phyloP scores from a whole-genome alignment of 2,113 vertebrate species.

The Trogon melanurus region DNA sequence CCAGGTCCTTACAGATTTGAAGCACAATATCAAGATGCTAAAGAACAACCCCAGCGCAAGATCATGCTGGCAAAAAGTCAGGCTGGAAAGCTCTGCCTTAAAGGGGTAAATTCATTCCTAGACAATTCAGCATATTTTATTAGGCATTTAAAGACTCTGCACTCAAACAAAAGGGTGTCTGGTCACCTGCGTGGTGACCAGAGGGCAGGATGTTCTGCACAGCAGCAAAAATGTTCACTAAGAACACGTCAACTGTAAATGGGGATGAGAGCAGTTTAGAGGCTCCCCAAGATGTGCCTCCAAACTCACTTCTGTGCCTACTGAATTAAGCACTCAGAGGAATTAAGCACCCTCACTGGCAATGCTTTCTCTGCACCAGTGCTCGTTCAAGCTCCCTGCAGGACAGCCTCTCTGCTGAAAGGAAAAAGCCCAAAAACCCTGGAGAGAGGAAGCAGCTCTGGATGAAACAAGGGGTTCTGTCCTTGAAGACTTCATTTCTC shows the following conservation, averaged over 20 bases:
- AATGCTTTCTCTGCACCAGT: background rate
- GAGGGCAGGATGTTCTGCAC: background rate
- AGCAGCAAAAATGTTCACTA: background rate
- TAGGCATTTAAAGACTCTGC: background rate
- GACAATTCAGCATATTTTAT: background rate
- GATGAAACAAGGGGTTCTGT: background rate
- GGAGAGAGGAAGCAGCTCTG: background rate
- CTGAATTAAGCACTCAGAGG: accelerated
- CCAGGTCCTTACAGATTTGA: background rate
- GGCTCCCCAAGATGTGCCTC: background rate
- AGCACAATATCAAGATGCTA: background rate
- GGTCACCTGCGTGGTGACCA: background rate
- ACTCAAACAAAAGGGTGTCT: background rate
- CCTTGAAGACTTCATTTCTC: background rate
- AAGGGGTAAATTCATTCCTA: background rate
- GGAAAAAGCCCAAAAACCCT: background rate
- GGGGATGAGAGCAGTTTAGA: background rate
- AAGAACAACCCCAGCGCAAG: background rate
- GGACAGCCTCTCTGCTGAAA: background rate
- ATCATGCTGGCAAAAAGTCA: background rate
- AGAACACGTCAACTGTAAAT: background rate
- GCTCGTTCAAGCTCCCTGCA: background rate
- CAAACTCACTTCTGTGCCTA: background rate
- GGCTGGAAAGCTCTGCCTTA: background rate
- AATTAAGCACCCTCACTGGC: background rate